Percentiles rank a stretch among this genome's conserved stretches.
Conservation (phyloP, 2,888 invertebrate genomes). For the Hoplodrina blanda region DNA sequence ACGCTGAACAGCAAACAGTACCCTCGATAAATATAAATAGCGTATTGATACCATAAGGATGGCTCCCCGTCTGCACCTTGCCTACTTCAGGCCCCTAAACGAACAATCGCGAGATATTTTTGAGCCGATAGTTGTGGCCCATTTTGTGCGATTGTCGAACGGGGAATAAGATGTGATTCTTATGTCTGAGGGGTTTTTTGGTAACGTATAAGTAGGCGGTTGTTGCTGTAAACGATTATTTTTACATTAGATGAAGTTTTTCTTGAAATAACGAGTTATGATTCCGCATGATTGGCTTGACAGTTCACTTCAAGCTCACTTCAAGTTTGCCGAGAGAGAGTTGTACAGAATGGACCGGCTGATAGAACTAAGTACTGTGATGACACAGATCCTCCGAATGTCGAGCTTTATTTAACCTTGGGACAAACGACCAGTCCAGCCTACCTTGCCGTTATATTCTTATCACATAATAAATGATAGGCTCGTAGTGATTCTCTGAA, state of each 20-base stretch:
- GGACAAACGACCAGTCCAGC: neutral
- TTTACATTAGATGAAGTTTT: neutral
- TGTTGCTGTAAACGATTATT: constrained; percentile 15
- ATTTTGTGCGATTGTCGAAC: constrained; percentile 53
- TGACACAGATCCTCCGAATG: too few species aligned
- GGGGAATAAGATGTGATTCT: constrained; percentile 44
- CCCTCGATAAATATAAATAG: constrained; percentile 68
- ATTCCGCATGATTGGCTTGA: too few species aligned
- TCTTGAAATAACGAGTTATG: too few species aligned
- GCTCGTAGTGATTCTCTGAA: neutral
- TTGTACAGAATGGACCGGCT: too few species aligned
- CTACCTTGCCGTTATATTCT: neutral
- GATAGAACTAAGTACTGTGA: too few species aligned
- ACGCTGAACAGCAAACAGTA: constrained; percentile 54
- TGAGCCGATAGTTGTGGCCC: constrained; percentile 55
- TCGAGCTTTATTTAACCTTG: neutral
- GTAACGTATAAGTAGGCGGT: constrained; percentile 5
- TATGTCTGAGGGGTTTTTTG: constrained; percentile 22
- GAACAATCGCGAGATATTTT: constrained; percentile 58
- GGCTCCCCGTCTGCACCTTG: constrained; percentile 56
- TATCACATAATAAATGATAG: neutral
- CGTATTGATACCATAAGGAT: constrained; percentile 59
- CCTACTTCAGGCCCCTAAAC: constrained; percentile 47
- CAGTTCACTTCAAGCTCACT: too few species aligned
- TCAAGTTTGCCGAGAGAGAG: too few species aligned